Evolutionary conservation across 1,140 invertebrate genomes (phyloP), one percentile per base, ranked within the genome.

Genomic region (Musca vetustissima): DNA sequence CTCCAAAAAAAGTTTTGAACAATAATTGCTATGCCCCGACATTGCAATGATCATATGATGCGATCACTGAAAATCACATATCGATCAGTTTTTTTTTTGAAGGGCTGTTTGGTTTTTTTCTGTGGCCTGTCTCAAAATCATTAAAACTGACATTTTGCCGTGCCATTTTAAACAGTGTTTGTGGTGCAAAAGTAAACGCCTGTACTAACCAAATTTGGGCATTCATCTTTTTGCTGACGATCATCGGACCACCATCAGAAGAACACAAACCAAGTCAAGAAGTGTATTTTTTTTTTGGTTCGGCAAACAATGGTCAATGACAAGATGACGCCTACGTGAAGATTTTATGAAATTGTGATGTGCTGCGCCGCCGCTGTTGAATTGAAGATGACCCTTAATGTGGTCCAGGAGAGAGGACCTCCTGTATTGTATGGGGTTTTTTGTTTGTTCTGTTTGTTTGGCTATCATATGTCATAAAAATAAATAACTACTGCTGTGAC

Each of bases 401-500:
- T 57, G 22, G 52, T 28, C 22, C 24, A 43, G 36, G 14, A 15
- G 28, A 28, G 57, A 14, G 57, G 57, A 61, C 57, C 57, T 36
- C 57, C 36, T 61, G 28, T 28, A 13, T 61, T 17, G 15, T 61
- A 1, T 32, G 28, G 22, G 55, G 2, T 43, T 28, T 19, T 9
- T 19, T 3, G 24, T 59, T 24, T 36, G n/a, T n/a, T n/a, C n/a
- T n/a, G n/a, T n/a, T n/a, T n/a, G n/a, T n/a, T n/a, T n/a, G 57
- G 57, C 32, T 61, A 61, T 61, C 57, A 61, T 32, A 80, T 80
- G 78, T 80, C 78, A 80, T 80, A 80, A 80, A 43, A 80, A 80
- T 80, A 80, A 80, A 80, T 80, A 80, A 80, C 76, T 76, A 76
- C 32, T 76, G 76, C 78, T 75, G 78, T 80, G 78, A 80, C 78